Evolutionary conservation across 2,888 invertebrate genomes (phyloP).

Genomic region (Caenorhabditis zanzibari): DNA sequence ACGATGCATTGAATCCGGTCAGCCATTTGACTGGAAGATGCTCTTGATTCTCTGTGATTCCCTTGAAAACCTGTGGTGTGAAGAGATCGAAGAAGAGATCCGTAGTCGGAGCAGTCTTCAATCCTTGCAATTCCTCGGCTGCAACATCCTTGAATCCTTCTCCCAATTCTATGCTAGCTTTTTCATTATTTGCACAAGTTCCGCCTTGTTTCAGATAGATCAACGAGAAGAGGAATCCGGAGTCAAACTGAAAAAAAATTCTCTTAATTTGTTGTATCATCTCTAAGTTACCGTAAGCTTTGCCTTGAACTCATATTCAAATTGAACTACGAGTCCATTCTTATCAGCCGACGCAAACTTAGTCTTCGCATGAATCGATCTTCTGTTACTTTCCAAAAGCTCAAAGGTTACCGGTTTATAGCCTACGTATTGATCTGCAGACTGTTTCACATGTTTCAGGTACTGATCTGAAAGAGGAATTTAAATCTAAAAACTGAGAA

Average conservation of each 20-base stretch:
- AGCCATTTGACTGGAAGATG: neutral
- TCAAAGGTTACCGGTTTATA: too few species aligned
- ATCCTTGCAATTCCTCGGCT: neutral
- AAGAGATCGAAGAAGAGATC: conserved; percentile 1
- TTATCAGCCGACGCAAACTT: neutral
- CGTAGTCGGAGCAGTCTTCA: neutral
- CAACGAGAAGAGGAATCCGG: neutral
- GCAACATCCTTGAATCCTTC: neutral
- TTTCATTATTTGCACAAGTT: neutral
- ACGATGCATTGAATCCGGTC: neutral
- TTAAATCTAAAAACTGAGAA: neutral
- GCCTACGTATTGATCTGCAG: neutral
- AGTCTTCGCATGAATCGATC: neutral
- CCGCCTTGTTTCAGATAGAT: neutral
- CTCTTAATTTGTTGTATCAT: too few species aligned
- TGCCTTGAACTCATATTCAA: conserved; percentile 4
- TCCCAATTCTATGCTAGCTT: too few species aligned
- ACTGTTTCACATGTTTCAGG: neutral
- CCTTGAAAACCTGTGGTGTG: neutral
- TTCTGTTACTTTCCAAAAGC: neutral
- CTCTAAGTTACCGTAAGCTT: conserved; percentile 1
- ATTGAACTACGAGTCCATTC: neutral
- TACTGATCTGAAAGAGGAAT: conserved; percentile 6
- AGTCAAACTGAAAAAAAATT: neutral
- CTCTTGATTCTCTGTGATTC: neutral